Base-by-base conservation (phyloP, 2,888 invertebrate genomes). In the Octodonta nipae region DNA sequence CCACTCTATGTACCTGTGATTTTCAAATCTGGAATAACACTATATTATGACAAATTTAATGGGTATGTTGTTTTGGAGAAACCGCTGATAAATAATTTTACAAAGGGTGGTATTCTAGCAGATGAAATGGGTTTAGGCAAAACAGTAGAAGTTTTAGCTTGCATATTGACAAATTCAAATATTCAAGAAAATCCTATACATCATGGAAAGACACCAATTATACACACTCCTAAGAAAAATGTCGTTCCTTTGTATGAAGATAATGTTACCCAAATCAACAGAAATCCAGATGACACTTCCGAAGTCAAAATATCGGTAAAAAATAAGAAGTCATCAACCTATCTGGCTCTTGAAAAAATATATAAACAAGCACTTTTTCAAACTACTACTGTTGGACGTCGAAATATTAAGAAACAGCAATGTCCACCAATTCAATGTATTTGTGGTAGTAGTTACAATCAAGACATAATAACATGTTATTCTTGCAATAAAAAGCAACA, bases 81-180 rank as follows among this genome's bases (percentile, higher is more conserved):
- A 32, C 69, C 68, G 2, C 24, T 54, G 3, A 42, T 54, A 2
- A 7, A 35, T n/a, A 25, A 30, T 3, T 30, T 36, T 6, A 43
- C 40, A 35, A 68, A 65, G 2, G 80, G 81, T 8, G 82, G 82
- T 1, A 79, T 84, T 39, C 60, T 84, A 28, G 81, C 80, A 2
- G 83, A 84, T 56, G 82, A 83, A 60, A 83, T 83, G 82, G 83
- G 84, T 1, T 60, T 84, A 13, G 84, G 84, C 0, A 84, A 84
- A 63, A 84, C 83, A 0, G 75, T 84, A 0, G 82, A 84, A 60
- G 69, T 82, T 7, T 51, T 84, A 17, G 71, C 77, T 2, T 66
- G 75, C 34, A 68, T 82, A 43, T 54, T 82, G 30, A 55, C 65
- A 2, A 66, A 80, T 54, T 66, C 58, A 2, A 49, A 58, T n/a